Percentiles rank a stretch among this genome's conserved stretches.
phyloP scores from a whole-genome alignment of 2,888 invertebrate genomes.

The Microchrysa polita region DNA sequence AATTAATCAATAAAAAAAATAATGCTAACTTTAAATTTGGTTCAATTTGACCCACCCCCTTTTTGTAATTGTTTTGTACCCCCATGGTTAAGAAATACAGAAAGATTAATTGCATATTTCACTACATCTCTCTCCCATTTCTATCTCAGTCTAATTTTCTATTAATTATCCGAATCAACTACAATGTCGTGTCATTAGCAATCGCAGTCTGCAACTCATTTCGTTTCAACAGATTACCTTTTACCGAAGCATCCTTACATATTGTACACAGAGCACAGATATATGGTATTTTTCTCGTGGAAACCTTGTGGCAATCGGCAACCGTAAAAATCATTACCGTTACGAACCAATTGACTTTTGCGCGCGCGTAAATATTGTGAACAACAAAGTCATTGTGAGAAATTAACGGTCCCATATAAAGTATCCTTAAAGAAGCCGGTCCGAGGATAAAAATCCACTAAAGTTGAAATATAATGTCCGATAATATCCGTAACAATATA shows the following conservation, averaged over 20 bases:
- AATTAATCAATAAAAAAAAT: too few relatives aligned
- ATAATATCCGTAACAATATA: conserved; percentile 48
- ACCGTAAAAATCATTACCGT: conserved; percentile 39
- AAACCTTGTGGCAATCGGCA: conserved; percentile 35
- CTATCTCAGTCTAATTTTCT: conserved; percentile 2
- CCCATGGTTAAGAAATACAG: too few relatives aligned
- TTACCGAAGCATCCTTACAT: too few relatives aligned
- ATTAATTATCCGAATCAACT: conserved; percentile 11
- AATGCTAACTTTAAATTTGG: too few relatives aligned
- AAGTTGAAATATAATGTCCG: conserved; percentile 47
- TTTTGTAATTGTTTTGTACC: too few relatives aligned
- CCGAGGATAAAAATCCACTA: conserved; percentile 44
- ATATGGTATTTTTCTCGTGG: neutral
- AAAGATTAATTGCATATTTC: neutral
- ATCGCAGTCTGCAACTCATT: neutral
- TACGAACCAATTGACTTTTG: conserved; percentile 40
- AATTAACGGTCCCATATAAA: conserved; percentile 46
- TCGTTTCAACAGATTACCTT: neutral
- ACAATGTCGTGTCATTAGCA: conserved; percentile 15
- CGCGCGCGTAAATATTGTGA: conserved; percentile 38
- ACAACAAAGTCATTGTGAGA: conserved; percentile 43
- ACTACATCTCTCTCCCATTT: neutral
- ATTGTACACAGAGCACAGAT: too few relatives aligned
- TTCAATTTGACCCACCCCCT: too few relatives aligned
- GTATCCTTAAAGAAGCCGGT: conserved; percentile 36